phyloP scores from a whole-genome alignment of 1,140 invertebrate genomes.

The Bombus soroeensis region DNA sequence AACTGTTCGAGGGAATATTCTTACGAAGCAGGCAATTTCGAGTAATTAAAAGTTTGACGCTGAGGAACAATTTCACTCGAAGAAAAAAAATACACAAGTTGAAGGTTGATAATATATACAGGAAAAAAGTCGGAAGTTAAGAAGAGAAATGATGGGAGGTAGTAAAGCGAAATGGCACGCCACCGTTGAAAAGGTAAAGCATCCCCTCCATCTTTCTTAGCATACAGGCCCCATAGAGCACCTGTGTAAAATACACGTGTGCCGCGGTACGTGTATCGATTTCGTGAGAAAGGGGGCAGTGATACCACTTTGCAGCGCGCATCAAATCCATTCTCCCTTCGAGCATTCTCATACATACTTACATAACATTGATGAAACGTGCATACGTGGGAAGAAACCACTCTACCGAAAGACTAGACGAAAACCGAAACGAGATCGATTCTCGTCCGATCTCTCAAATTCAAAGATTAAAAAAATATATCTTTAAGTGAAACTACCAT shows the following conservation, averaged over 20 bases:
- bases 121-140: too few species aligned
- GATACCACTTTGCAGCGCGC: conserved; percentile 35
- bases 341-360: conserved; percentile 42
- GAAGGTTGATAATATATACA: neutral
- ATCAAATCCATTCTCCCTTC: conserved; percentile 47
- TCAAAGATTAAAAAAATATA: neutral
- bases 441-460: neutral
- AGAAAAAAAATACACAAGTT: neutral
- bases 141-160: neutral
- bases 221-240: neutral
- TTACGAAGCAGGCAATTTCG: neutral
- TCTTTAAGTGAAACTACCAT: too few species aligned
- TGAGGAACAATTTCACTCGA: neutral
- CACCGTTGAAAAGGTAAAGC: conserved; percentile 18
- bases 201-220: neutral
- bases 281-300: conserved; percentile 45
- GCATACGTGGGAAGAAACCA: neutral
- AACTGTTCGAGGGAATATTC: neutral
- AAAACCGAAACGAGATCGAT: neutral
- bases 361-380: conserved; percentile 45
- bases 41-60: too few species aligned
- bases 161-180: neutral
- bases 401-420: neutral
- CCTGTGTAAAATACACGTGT: conserved; percentile 41
- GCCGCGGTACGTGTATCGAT: conserved; percentile 59